phyloP scores from a whole-genome alignment of 2,113 vertebrate genomes.

The Cricetomys ansorgei region DNA sequence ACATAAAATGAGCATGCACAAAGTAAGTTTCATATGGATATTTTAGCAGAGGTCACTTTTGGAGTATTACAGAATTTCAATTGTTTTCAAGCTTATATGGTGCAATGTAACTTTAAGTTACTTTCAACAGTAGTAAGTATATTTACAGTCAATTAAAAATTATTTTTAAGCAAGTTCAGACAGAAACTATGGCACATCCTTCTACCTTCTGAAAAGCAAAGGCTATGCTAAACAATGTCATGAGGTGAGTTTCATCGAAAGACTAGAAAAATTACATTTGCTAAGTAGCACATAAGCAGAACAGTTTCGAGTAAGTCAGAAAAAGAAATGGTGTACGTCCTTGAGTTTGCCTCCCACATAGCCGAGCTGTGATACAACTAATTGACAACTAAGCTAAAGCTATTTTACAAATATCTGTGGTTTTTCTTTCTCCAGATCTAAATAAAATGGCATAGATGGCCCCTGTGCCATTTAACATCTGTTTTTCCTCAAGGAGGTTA shows the following conservation, averaged over 20 bases:
- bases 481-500: slow-evolving; percentile 44
- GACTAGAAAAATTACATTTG: slow-evolving; percentile 78
- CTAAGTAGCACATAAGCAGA: slow-evolving; percentile 22
- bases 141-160: slow-evolving; percentile 88
- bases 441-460: slow-evolving; percentile 26
- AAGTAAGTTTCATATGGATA: slow-evolving; percentile 68
- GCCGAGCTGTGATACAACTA: slow-evolving; percentile 28
- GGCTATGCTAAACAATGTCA: slow-evolving; percentile 69
- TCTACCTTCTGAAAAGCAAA: slow-evolving; percentile 84
- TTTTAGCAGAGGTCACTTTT: slow-evolving; percentile 76
- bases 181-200: slow-evolving; percentile 86
- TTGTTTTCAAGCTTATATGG: slow-evolving; percentile 75
- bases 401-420: slow-evolving; percentile 27
- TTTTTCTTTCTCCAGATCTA: slow-evolving; percentile 48
- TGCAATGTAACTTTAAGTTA: slow-evolving; percentile 78
- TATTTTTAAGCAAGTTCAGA: slow-evolving; percentile 81
- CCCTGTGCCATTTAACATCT: slow-evolving; percentile 4
- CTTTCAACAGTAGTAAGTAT: slow-evolving; percentile 80
- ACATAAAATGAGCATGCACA: slow-evolving; percentile 82
- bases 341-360: slow-evolving; percentile 51
- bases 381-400: not conserved
- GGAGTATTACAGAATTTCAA: slow-evolving; percentile 74
- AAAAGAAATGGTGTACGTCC: slow-evolving; percentile 39
- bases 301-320: slow-evolving; percentile 32
- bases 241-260: slow-evolving; percentile 77